These are phyloP conservation scores for Falco biarmicus DNA, from an alignment of 2,797 vertebrate species.

Conservation along the genomic window DNA sequence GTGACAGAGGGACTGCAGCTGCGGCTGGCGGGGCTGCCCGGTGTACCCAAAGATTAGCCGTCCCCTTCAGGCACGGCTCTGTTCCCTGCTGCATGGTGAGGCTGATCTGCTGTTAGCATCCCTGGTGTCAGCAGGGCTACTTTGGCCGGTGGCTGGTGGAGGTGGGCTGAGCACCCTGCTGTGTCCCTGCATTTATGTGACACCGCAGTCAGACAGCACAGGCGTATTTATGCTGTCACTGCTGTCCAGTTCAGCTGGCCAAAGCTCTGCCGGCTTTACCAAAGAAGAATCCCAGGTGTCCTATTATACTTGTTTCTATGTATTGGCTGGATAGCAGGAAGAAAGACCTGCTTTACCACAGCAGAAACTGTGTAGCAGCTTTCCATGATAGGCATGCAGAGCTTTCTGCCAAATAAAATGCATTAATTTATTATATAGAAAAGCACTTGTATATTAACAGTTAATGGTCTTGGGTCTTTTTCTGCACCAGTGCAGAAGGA, in stretches of 20 bases:
- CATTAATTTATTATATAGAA: not conserved
- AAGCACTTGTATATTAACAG: not conserved
- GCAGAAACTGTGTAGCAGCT: not conserved
- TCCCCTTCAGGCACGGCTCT: not conserved
- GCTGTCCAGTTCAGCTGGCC: not conserved
- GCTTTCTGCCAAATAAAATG: not conserved
- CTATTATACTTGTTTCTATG: not conserved
- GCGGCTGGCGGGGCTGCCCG: not conserved
- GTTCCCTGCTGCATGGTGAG: fast-evolving
- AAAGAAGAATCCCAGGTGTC: not conserved
- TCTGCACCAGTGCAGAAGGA: not conserved
- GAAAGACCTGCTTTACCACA: not conserved
- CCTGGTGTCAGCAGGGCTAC: not conserved
- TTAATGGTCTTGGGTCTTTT: not conserved
- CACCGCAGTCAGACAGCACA: fast-evolving
- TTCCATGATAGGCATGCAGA: not conserved
- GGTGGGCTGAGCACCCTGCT: not conserved
- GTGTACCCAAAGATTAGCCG: fast-evolving
- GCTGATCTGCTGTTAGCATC: not conserved
- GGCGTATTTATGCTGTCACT: fast-evolving
- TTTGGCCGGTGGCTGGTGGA: fast-evolving
- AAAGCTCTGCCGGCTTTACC: not conserved
- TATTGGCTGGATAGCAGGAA: not conserved
- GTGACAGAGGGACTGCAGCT: not conserved
- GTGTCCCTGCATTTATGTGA: not conserved